These are phyloP conservation scores for Eupithecia abbreviata DNA, from an alignment of 2,888 invertebrate genomes.

Conservation along the genomic window DNA sequence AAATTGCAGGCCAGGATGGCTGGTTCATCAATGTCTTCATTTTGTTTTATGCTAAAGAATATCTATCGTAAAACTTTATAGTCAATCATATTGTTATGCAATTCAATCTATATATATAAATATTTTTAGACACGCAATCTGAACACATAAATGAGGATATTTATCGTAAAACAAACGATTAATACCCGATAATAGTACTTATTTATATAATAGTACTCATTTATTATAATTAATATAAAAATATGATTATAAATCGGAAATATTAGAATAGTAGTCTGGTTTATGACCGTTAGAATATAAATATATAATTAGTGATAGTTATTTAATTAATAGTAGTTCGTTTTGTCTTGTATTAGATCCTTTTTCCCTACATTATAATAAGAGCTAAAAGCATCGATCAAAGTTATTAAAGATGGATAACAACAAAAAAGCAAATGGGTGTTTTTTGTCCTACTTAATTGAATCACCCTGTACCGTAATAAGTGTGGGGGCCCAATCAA, in stretches of 20 bases:
- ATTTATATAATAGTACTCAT: no score
- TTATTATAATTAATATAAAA: no score
- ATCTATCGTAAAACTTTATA: not conserved
- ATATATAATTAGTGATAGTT: no score
- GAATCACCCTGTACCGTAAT: slow-evolving; percentile 4
- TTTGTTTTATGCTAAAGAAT: not conserved
- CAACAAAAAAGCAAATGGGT: not conserved
- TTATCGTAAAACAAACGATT: no score
- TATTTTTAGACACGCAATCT: no score
- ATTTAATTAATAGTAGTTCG: not conserved
- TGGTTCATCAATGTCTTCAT: not conserved
- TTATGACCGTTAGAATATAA: not conserved
- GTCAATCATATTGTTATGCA: not conserved
- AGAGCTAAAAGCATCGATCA: not conserved
- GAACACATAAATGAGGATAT: no score
- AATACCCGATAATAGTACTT: no score
- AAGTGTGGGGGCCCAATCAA: slow-evolving; percentile 20
- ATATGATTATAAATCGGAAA: not conserved
- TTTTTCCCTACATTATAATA: no score
- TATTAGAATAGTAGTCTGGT: not conserved
- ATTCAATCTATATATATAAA: no score
- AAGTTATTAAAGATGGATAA: not conserved
- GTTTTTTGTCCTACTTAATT: not conserved
- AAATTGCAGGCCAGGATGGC: not conserved
- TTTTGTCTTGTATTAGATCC: no score